Evolutionary conservation across 1,140 invertebrate species (phyloP), one percentile per base, ranked within the genome.

Genomic region (Pachypeltis micranthus): DNA sequence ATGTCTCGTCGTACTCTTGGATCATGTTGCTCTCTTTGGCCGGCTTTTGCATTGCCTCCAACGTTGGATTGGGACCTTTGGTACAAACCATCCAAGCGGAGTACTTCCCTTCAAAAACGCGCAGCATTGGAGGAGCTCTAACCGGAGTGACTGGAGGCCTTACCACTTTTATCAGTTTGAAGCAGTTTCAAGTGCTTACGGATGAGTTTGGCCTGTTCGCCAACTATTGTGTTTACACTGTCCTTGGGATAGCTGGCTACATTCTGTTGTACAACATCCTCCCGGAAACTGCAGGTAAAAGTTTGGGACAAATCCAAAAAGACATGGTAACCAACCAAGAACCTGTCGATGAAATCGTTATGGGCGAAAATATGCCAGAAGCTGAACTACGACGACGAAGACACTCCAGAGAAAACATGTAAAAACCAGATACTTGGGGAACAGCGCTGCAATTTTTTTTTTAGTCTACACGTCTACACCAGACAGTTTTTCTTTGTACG

Each of bases 31-130:
- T 73, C 24, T 75, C 70, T 62, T 63, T 78, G 7, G 65, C 75
- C 26, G 69, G 71, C 26, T 77, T 74, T 44, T 71, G 74, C 1
- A 62, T 77, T 14, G 69, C 72, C 1, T 74, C 72, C 58, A 75
- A 73, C 16, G 65, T 77, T 24, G 74, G 75, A 0, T 63, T 78
- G 2, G 76, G 77, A 69, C 75, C 76, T 4, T 65, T 76, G n/a
- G 72, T 74, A 0, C 67, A 73, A 14, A 75, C 74, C 12, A 76
- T 77, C 34, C 70, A 75, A 47, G 75, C 76, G 2, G 77, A 78
- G 67, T 72, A 77, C 31, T 78, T 78, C 54, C 67, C 75, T 0
- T 72, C 74, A 16, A 75, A 77, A 55, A 72, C 77, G 24, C 77
- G 77, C 66, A 74, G 74, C 7, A 65, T 74, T 2, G 77, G 75